Evolutionary conservation across 2,888 invertebrate species (phyloP).

Genomic region (Meliscaeva auricollis): DNA sequence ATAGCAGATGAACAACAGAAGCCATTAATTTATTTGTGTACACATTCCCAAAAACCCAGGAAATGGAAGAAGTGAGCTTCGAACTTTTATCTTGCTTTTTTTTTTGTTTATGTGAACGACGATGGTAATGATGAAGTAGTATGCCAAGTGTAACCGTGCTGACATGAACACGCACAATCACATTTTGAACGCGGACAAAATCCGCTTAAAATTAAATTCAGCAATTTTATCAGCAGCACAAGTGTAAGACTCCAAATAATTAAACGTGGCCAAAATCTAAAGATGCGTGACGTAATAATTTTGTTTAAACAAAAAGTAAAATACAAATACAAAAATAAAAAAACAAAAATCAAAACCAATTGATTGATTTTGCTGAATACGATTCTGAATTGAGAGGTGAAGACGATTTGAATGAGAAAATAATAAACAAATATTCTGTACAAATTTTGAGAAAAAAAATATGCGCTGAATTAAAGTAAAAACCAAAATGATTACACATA

Average conservation of each 20-base stretch:
- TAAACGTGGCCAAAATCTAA: slow-evolving; percentile 78
- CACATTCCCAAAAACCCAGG: background rate
- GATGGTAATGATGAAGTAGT: slow-evolving; percentile 68
- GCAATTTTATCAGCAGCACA: slow-evolving; percentile 77
- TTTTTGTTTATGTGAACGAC: slow-evolving; percentile 48
- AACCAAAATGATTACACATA: slow-evolving; percentile 38
- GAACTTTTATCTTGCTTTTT: background rate
- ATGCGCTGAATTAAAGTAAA: slow-evolving; percentile 36
- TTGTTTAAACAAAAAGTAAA: slow-evolving; percentile 19
- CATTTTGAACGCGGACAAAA: slow-evolving; percentile 63
- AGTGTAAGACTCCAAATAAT: slow-evolving; percentile 78
- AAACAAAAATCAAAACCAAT: slow-evolving; percentile 39
- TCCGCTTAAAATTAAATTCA: slow-evolving; percentile 75
- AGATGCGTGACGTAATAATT: slow-evolving; percentile 39
- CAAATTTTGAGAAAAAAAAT: slow-evolving; percentile 15
- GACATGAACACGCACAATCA: slow-evolving; percentile 71
- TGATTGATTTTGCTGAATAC: slow-evolving; percentile 36
- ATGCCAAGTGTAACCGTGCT: slow-evolving; percentile 65
- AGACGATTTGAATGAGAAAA: slow-evolving; percentile 49
- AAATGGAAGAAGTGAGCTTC: background rate
- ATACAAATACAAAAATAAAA: slow-evolving; percentile 35
- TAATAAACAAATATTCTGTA: slow-evolving; percentile 40
- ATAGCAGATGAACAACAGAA: slow-evolving; percentile 4
- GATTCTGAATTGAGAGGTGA: slow-evolving; percentile 72
- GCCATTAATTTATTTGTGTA: slow-evolving; percentile 7